phyloP scores from a whole-genome alignment of 1,140 invertebrate species.

The Pseudobourletiella spinata region DNA sequence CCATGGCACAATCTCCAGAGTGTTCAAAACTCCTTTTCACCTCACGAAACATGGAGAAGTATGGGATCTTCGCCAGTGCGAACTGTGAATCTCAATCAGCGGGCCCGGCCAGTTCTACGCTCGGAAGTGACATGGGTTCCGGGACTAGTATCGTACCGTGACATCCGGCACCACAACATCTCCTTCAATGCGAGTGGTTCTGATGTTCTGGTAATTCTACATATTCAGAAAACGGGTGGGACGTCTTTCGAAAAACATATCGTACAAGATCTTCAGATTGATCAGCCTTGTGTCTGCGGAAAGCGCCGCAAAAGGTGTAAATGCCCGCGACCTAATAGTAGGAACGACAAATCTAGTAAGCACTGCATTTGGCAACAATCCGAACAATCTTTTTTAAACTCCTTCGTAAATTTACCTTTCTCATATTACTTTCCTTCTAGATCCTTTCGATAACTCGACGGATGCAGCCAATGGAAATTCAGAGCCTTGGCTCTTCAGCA shows the following conservation, averaged over 20 bases:
- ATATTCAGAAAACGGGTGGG: conserved; percentile 93
- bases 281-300: conserved; percentile 79
- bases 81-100: not conserved
- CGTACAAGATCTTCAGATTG: conserved; percentile 82
- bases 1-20: conserved; percentile 33
- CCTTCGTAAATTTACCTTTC: no score
- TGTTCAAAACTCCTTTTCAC: conserved; percentile 23
- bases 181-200: conserved; percentile 28
- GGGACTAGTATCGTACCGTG: conserved; percentile 30
- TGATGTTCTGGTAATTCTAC: conserved; percentile 96
- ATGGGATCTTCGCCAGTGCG: not conserved
- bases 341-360: not conserved
- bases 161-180: conserved; percentile 20
- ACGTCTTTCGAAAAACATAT: conserved; percentile 93
- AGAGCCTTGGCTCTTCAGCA: conserved; percentile 93
- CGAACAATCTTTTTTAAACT: no score
- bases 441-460: no score
- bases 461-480: conserved; percentile 5
- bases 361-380: conserved; percentile 10
- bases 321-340: conserved; percentile 64
- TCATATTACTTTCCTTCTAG: no score
- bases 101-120: not conserved
- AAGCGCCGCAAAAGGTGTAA: conserved; percentile 77
- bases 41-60: not conserved
- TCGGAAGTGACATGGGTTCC: conserved; percentile 12